Conservation (phyloP, 2,113 vertebrate genomes). For the Petrocephalus zakoni region DNA sequence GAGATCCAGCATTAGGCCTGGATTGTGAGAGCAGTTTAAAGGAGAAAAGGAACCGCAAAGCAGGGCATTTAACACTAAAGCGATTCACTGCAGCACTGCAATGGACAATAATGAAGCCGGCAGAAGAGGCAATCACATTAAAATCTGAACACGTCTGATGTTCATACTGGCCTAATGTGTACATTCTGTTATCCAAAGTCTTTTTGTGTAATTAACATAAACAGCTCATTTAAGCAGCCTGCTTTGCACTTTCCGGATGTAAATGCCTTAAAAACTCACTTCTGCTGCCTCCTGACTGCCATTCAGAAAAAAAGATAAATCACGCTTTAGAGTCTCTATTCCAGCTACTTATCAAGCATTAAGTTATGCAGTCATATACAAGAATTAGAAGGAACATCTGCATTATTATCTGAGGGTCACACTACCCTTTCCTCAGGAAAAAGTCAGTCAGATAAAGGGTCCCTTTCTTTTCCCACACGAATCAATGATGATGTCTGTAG, state of each 20-base stretch:
- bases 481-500: not conserved
- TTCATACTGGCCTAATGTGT: conserved; percentile 9
- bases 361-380: not conserved
- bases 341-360: not conserved
- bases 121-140: not conserved
- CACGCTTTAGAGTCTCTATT: not conserved
- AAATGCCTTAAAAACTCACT: not conserved
- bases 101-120: not conserved
- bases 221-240: not conserved
- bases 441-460: not conserved
- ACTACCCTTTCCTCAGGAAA: not conserved
- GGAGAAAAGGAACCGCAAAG: not conserved
- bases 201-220: conserved; percentile 6
- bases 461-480: not conserved
- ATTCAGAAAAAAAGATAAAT: not conserved
- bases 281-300: not conserved
- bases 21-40: not conserved
- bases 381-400: not conserved
- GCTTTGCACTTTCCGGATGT: not conserved
- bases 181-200: not conserved
- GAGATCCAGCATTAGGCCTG: not conserved
- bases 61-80: conserved; percentile 1
- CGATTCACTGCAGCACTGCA: not conserved
- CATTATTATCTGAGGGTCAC: not conserved
- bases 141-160: not conserved